Evolutionary conservation across 2,888 invertebrate genomes (phyloP).

Genomic region (Chloroclystis v-ata): DNA sequence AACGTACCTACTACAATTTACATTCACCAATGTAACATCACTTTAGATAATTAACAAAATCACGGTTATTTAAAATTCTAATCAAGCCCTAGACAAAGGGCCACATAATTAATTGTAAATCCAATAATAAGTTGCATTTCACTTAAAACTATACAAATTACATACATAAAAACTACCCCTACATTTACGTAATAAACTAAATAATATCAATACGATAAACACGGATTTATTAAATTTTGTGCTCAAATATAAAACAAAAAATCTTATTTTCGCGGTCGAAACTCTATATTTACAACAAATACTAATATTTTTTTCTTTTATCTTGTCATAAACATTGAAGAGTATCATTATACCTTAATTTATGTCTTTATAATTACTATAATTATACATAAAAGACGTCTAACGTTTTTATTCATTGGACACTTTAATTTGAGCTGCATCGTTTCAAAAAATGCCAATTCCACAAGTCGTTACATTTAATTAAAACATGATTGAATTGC

Average conservation of each 20-base stretch:
- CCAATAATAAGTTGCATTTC: conserved; percentile 7
- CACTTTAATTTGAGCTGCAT: conserved; percentile 69
- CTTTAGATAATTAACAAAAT: conserved; percentile 4
- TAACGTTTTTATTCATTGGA: conserved; percentile 55
- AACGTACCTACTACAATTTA: not conserved
- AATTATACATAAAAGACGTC: conserved; percentile 31
- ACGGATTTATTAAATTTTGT: conserved; percentile 29
- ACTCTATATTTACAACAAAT: conserved; percentile 56
- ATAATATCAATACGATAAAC: conserved; percentile 20
- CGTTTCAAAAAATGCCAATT: conserved; percentile 42
- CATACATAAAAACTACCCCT: conserved; percentile 6
- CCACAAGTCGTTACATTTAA: conserved; percentile 13
- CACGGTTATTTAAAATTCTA: conserved; percentile 4
- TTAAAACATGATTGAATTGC: not conserved
- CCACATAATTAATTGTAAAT: not conserved
- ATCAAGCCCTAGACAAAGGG: conserved; percentile 1
- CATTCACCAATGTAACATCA: conserved; percentile 2
- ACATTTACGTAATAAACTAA: conserved; percentile 5
- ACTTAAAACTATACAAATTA: conserved; percentile 7
- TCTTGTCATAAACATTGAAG: conserved; percentile 62
- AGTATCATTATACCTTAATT: conserved; percentile 56
- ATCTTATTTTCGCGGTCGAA: conserved; percentile 24
- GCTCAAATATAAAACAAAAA: conserved; percentile 29
- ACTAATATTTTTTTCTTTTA: conserved; percentile 57
- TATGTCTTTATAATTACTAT: conserved; percentile 60